phyloP scores from a whole-genome alignment of 2,888 invertebrate genomes.

The Trissolcus brochymenae region DNA sequence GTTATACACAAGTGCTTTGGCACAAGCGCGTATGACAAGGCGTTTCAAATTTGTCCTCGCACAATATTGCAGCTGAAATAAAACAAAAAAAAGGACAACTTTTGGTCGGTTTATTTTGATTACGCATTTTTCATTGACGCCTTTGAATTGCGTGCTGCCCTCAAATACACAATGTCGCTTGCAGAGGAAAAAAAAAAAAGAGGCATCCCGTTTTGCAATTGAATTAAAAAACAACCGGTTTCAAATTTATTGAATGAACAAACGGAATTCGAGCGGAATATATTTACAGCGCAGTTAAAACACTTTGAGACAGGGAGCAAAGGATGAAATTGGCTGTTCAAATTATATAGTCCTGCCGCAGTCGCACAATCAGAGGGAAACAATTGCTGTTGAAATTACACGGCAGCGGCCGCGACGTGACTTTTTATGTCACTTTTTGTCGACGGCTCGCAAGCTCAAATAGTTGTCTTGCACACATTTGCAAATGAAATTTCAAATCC shows the following conservation, averaged over 20 bases:
- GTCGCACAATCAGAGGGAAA: constrained; percentile 30
- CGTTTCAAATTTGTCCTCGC: no score
- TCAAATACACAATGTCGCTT: no score
- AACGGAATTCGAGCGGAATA: constrained; percentile 1
- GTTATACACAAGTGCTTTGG: background rate
- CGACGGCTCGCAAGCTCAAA: constrained; percentile 17
- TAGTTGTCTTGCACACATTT: constrained; percentile 40
- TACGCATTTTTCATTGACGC: background rate
- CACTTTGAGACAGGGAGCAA: constrained; percentile 19
- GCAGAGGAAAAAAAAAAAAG: background rate
- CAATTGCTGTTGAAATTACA: constrained; percentile 47
- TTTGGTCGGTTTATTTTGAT: background rate
- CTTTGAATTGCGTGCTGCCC: background rate
- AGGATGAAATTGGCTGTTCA: constrained; percentile 20
- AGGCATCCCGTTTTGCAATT: background rate
- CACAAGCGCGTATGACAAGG: no score
- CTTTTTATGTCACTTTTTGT: constrained; percentile 37
- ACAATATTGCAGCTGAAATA: no score
- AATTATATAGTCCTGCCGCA: constrained; percentile 32
- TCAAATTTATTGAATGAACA: constrained; percentile 18
- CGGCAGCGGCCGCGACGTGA: constrained; percentile 26
- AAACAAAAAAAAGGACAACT: no score
- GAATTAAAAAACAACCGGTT: background rate
- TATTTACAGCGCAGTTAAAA: constrained; percentile 31
- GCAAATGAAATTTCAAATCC: constrained; percentile 44